A percentile compares a stretch with the other conserved stretches of the same genome.
Evolutionary conservation across 2,797 vertebrate genomes (phyloP).

Genomic region (Brachyalestes nurse): DNA sequence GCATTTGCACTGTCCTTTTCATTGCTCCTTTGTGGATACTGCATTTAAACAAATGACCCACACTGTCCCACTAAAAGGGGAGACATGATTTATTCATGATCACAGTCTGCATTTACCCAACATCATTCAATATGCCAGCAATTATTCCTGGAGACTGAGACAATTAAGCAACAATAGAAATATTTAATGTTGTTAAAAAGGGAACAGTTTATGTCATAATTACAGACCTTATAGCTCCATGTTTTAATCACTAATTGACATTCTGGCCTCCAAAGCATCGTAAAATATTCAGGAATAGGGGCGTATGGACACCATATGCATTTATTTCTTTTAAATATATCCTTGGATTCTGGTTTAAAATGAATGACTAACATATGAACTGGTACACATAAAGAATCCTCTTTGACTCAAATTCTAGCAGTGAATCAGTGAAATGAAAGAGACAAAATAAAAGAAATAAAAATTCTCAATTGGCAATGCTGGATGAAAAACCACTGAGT

Average conservation of each 20-base stretch:
- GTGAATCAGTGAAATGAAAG: not conserved
- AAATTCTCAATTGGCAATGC: not conserved
- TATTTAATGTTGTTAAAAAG: constrained; percentile 21
- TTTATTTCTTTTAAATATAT: constrained; percentile 13
- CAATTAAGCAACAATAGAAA: constrained; percentile 25
- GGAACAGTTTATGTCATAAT: constrained; percentile 11
- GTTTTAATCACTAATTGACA: not conserved
- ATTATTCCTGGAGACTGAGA: constrained; percentile 49
- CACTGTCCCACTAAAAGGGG: constrained; percentile 62
- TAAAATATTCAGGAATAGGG: constrained; percentile 23
- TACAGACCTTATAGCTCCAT: not conserved
- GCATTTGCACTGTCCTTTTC: constrained; percentile 68
- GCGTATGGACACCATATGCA: not conserved
- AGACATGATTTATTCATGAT: constrained; percentile 75
- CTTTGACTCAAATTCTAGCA: not conserved
- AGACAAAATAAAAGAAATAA: constrained; percentile 9
- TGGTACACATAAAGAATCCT: not conserved
- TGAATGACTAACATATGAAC: constrained; percentile 12
- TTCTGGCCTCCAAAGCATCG: constrained; percentile 2
- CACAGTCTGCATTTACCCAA: constrained; percentile 49
- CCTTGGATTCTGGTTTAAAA: constrained; percentile 48
- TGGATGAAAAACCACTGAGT: no score
- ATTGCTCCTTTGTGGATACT: constrained; percentile 73
- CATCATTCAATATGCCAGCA: constrained; percentile 46
- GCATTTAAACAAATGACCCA: constrained; percentile 74